Percentiles rank a stretch among this genome's conserved stretches.
These are phyloP conservation scores for Poeciliopsis paucimaculata DNA, from an alignment of 2,797 vertebrate genomes.

Conservation along the genomic window DNA sequence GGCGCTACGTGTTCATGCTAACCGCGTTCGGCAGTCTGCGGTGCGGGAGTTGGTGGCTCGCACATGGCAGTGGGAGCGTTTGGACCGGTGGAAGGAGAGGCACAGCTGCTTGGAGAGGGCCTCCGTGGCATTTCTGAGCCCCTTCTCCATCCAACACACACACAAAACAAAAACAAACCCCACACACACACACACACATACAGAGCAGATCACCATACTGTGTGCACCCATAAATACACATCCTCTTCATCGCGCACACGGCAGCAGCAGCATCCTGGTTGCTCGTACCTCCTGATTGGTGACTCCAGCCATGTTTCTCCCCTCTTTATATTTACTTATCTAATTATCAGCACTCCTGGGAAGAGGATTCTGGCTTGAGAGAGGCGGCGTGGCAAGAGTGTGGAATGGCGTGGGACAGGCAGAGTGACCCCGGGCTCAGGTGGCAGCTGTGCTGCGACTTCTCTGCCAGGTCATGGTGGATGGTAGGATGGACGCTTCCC, in stretches of 20 bases:
- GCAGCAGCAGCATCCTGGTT: constrained; percentile 57
- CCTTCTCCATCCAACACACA: constrained; percentile 60
- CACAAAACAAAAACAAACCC: constrained; percentile 11
- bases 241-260: constrained; percentile 67
- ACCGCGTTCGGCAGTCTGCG: constrained; percentile 25
- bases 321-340: constrained; percentile 60
- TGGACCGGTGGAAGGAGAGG: constrained; percentile 69
- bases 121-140: constrained; percentile 78
- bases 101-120: constrained; percentile 82
- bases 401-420: constrained; percentile 77
- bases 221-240: constrained; percentile 67
- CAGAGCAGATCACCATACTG: constrained; percentile 58
- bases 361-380: constrained; percentile 65
- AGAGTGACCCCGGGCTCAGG: constrained; percentile 81
- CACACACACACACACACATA: constrained; percentile 20
- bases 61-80: constrained; percentile 72
- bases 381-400: constrained; percentile 51
- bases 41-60: constrained; percentile 60
- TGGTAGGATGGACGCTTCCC: constrained; percentile 76
- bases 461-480: constrained; percentile 85
- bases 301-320: constrained; percentile 50
- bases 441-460: constrained; percentile 84
- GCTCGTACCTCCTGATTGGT: constrained; percentile 73
- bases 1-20: not conserved
- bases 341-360: constrained; percentile 70